A percentile compares a stretch with the other conserved stretches of the same genome.
These are phyloP conservation scores for Dunckerocampus dactyliophorus DNA, from an alignment of 2,113 vertebrate species.

Conservation along the genomic window DNA sequence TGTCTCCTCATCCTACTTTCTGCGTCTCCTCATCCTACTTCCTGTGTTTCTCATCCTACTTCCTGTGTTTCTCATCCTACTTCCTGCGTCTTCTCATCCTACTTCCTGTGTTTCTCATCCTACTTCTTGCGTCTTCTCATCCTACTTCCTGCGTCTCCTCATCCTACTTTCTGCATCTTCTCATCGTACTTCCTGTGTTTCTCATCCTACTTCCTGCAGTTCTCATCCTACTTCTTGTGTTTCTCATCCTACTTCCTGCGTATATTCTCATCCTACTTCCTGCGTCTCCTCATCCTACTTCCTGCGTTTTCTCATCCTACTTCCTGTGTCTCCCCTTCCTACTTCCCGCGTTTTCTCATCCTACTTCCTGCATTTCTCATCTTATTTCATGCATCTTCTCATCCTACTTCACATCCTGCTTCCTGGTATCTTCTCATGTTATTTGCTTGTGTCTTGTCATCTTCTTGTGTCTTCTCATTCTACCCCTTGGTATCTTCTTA, in stretches of 20 bases:
- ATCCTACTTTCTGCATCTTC: background rate
- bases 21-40: background rate
- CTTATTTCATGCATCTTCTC: background rate
- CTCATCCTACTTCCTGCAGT: background rate
- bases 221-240: background rate
- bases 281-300: background rate
- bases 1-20: background rate
- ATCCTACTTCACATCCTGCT: background rate
- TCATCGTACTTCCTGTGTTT: too few species aligned
- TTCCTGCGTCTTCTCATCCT: background rate
- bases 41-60: background rate
- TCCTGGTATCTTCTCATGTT: too few species aligned
- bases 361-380: background rate
- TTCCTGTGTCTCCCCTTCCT: background rate
- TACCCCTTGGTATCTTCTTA: background rate
- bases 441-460: too few species aligned
- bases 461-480: background rate
- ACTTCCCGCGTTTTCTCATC: background rate
- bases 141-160: background rate
- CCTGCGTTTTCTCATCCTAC: background rate
- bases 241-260: background rate
- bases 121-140: background rate
- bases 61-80: background rate
- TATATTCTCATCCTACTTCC: background rate
- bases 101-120: background rate